Evolutionary conservation across 2,797 vertebrate species (phyloP).

Genomic region (Hemibagrus guttatus): DNA sequence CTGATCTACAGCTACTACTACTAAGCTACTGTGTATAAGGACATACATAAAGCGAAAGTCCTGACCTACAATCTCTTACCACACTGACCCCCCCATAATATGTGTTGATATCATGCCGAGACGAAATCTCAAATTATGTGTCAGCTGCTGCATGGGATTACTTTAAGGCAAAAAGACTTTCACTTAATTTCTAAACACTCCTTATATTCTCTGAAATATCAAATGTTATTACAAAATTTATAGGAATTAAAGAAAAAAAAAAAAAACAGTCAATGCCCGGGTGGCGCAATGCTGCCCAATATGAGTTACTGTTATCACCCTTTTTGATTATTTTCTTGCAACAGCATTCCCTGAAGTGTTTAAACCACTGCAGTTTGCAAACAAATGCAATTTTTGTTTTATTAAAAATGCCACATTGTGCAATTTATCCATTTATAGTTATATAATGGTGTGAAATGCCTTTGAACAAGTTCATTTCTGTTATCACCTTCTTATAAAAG

Average conservation of each 20-base stretch:
- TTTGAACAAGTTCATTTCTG: neutral
- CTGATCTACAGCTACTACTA: neutral
- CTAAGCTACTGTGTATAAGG: slow-evolving; percentile 1
- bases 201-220: neutral
- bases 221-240: neutral
- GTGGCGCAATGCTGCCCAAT: no score
- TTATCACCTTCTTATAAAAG: neutral
- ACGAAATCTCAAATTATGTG: neutral
- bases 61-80: neutral
- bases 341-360: neutral
- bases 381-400: neutral
- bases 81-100: neutral
- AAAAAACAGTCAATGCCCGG: neutral
- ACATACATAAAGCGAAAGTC: neutral
- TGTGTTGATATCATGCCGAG: neutral
- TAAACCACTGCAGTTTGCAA: neutral
- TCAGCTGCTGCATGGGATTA: neutral
- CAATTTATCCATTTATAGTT: neutral
- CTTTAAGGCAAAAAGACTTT: neutral
- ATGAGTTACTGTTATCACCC: no score
- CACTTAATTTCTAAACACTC: neutral
- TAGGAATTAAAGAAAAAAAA: neutral
- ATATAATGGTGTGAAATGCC: neutral
- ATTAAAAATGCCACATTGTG: neutral
- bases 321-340: no score